A percentile compares a stretch with the other conserved stretches of the same genome.
Evolutionary conservation across 2,113 vertebrate species (phyloP).

Genomic region (Pituophis catenifer): DNA sequence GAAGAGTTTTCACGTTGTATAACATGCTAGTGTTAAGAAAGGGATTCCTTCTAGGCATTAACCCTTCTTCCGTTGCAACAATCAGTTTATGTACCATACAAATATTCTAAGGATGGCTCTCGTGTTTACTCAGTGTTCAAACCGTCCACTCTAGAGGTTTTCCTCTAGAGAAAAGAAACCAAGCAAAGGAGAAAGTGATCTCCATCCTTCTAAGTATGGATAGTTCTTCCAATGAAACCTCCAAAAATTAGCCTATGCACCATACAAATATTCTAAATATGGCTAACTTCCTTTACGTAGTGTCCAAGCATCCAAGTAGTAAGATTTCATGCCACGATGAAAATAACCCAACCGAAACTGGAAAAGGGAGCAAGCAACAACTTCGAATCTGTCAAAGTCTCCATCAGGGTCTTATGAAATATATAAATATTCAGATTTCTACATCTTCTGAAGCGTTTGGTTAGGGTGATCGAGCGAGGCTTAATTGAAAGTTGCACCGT

Average conservation of each 20-base stretch:
- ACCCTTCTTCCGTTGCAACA: conserved; percentile 27
- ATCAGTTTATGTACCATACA: background rate
- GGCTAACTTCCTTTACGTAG: conserved; percentile 20
- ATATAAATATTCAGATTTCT: background rate
- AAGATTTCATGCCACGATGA: conserved; percentile 17
- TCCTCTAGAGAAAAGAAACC: background rate
- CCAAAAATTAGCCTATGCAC: background rate
- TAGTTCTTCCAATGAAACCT: conserved; percentile 32
- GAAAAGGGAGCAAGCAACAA: conserved; percentile 29
- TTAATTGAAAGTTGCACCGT: conserved; percentile 38
- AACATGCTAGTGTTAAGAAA: conserved; percentile 21
- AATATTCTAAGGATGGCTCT: background rate
- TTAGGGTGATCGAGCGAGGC: conserved; percentile 10
- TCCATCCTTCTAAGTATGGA: background rate
- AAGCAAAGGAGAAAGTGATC: background rate
- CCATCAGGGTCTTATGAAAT: conserved; percentile 32
- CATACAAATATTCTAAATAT: background rate
- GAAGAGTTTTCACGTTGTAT: conserved; percentile 41
- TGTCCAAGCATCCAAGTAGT: conserved; percentile 2
- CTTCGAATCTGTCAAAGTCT: conserved; percentile 30
- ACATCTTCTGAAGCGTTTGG: conserved; percentile 21
- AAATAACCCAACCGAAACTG: background rate
- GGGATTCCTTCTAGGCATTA: background rate
- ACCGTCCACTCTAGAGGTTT: background rate
- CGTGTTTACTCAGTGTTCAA: conserved; percentile 17